Percentiles rank a stretch among this genome's conserved stretches.
phyloP scores from a whole-genome alignment of 1,140 invertebrate genomes.

The Drosophila repletoides region DNA sequence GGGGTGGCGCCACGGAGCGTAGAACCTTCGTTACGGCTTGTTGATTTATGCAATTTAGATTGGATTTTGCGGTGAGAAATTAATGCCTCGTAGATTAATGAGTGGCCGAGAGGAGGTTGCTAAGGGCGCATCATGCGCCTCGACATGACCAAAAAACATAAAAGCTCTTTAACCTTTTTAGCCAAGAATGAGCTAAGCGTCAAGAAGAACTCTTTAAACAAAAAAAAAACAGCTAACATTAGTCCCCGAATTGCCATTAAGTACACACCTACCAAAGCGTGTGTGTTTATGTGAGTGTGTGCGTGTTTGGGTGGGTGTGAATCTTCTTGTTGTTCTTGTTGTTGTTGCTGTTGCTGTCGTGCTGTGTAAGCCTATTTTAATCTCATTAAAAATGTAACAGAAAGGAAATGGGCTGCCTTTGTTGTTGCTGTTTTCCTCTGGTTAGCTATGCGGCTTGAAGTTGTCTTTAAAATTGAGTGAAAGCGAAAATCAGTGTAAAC shows the following conservation, averaged over 20 bases:
- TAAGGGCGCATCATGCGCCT: slow-evolving; percentile 12
- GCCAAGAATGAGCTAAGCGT: background rate
- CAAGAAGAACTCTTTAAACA: slow-evolving; percentile 54
- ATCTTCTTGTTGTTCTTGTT: slow-evolving; percentile 36
- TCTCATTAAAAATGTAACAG: slow-evolving; percentile 79
- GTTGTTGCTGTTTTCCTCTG: slow-evolving; percentile 34
- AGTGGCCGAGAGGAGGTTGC: slow-evolving; percentile 55
- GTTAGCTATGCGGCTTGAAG: slow-evolving; percentile 73
- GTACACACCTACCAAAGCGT: slow-evolving; percentile 59
- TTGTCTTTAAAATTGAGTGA: slow-evolving; percentile 80
- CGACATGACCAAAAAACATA: slow-evolving; percentile 46
- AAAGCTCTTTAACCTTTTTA: slow-evolving; percentile 70
- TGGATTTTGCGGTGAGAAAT: slow-evolving; percentile 78
- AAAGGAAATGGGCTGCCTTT: slow-evolving; percentile 58
- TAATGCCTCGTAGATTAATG: slow-evolving; percentile 77
- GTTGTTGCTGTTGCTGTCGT: slow-evolving; percentile 22
- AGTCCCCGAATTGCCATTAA: slow-evolving; percentile 79
- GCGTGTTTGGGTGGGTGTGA: slow-evolving; percentile 26
- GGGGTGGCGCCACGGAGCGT: background rate
- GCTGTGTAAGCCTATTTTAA: slow-evolving; percentile 77
- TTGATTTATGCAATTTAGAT: slow-evolving; percentile 80
- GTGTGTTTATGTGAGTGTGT: slow-evolving; percentile 12
- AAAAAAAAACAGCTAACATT: slow-evolving; percentile 47
- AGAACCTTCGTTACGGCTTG: slow-evolving; percentile 69
- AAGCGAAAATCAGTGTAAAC: slow-evolving; percentile 79